Evolutionary conservation across 2,113 vertebrate genomes (phyloP).

Genomic region (Apeltes quadracus): DNA sequence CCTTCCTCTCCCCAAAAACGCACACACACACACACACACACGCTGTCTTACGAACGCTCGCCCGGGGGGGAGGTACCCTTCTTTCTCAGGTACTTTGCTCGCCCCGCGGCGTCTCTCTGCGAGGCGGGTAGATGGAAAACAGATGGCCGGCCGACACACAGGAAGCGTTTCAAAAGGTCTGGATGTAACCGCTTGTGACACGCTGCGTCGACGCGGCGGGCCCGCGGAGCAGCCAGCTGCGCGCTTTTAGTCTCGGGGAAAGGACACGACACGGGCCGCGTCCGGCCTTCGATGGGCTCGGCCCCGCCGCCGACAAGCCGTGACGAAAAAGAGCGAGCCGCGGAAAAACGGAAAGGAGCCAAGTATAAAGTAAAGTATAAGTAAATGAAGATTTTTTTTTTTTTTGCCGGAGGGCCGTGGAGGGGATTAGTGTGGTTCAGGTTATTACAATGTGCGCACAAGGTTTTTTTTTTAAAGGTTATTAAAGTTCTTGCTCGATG

Average conservation of each 20-base stretch:
- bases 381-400: no score
- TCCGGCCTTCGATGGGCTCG: no score
- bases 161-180: constrained; percentile 58
- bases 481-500: constrained; percentile 42
- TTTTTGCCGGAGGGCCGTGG: constrained; percentile 21
- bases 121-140: constrained; percentile 71
- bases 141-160: constrained; percentile 70
- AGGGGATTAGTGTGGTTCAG: constrained; percentile 17
- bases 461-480: constrained; percentile 23
- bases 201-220: constrained; percentile 37
- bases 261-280: background rate
- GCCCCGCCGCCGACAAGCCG: constrained; percentile 29
- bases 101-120: constrained; percentile 5
- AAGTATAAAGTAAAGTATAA: no score
- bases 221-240: constrained; percentile 37
- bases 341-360: background rate
- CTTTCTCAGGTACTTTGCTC: constrained; percentile 52
- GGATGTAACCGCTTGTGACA: constrained; percentile 68
- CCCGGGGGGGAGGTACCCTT: background rate
- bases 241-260: constrained; percentile 33
- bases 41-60: background rate
- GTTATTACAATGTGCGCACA: constrained; percentile 36
- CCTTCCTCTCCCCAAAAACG: constrained; percentile 35
- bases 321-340: constrained; percentile 34
- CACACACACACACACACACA: background rate